Percentiles rank a stretch among this genome's conserved stretches.
Evolutionary conservation across 1,140 invertebrate species (phyloP).

Genomic region (Hypothenemus hampei): DNA sequence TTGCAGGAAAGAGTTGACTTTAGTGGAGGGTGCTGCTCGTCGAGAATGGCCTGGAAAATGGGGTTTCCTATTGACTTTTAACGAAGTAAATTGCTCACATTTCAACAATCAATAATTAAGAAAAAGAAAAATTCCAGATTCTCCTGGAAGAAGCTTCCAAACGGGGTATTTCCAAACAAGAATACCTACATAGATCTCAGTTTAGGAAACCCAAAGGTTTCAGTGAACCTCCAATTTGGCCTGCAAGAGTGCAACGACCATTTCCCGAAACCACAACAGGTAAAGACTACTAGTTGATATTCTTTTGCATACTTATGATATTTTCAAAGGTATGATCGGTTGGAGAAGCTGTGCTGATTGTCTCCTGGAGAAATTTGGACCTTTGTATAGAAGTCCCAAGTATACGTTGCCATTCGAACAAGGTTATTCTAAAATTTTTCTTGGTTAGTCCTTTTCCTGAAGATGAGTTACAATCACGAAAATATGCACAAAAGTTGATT

Average conservation of each 20-base stretch:
- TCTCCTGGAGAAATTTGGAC: slow-evolving; percentile 29
- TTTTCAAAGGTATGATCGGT: slow-evolving; percentile 12
- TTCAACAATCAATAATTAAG: neutral
- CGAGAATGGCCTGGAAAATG: slow-evolving; percentile 30
- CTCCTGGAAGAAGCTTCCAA: slow-evolving; percentile 13
- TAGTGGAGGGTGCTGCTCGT: slow-evolving; percentile 26
- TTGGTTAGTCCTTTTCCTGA: too few relatives aligned
- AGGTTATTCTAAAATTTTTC: slow-evolving; percentile 13
- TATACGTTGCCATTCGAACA: slow-evolving; percentile 18
- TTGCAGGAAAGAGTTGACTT: slow-evolving; percentile 24
- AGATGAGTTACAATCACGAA: too few relatives aligned
- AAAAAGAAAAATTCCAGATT: neutral
- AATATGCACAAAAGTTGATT: too few relatives aligned
- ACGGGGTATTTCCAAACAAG: slow-evolving; percentile 11
- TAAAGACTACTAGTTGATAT: neutral
- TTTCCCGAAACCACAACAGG: slow-evolving; percentile 23
- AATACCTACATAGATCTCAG: slow-evolving; percentile 11
- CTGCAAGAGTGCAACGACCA: neutral
- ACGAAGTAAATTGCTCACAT: slow-evolving; percentile 16
- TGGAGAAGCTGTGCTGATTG: slow-evolving; percentile 15
- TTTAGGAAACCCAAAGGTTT: slow-evolving; percentile 4
- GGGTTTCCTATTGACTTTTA: slow-evolving; percentile 27
- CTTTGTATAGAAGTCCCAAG: slow-evolving; percentile 26
- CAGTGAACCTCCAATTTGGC: slow-evolving; percentile 17
- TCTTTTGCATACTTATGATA: neutral